A percentile compares a stretch with the other conserved stretches of the same genome.
These are phyloP conservation scores for Scolanthus callimorphus DNA, from an alignment of 92 coral and sea anemone genomes.

Conservation along the genomic window DNA sequence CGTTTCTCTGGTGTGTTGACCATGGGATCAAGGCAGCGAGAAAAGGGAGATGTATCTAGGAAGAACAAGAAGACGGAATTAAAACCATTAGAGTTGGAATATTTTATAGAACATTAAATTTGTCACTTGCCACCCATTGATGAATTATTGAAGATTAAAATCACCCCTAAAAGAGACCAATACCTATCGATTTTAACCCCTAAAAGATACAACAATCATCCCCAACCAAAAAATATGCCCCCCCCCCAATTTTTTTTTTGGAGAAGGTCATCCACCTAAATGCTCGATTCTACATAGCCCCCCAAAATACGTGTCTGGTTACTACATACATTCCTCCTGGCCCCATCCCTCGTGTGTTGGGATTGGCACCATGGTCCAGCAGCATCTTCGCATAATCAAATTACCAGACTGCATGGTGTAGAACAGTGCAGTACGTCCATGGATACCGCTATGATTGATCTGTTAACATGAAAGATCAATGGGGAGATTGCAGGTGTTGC, in stretches of 20 bases:
- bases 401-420: conserved; percentile 85
- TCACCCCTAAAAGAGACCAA: too few relatives aligned
- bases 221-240: too few relatives aligned
- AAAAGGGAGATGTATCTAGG: conserved; percentile 65
- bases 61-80: not conserved
- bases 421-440: conserved; percentile 76
- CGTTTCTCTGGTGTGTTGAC: conserved; percentile 47
- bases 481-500: too few relatives aligned
- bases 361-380: conserved; percentile 72
- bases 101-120: too few relatives aligned
- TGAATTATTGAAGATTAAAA: too few relatives aligned
- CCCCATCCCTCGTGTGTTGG: conserved; percentile 65
- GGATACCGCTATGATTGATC: conserved; percentile 71
- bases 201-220: too few relatives aligned
- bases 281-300: too few relatives aligned
- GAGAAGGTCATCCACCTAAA: too few relatives aligned
- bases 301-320: not conserved
- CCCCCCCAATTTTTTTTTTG: too few relatives aligned
- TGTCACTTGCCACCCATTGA: too few relatives aligned
- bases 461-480: too few relatives aligned
- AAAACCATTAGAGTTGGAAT: not conserved
- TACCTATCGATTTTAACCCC: too few relatives aligned
- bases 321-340: conserved; percentile 72
- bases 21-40: conserved; percentile 73
- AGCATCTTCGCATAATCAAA: conserved; percentile 55